Percentiles rank a stretch among this genome's conserved stretches.
Conservation (phyloP, 1,140 invertebrate genomes). For the Drosophila simulans region DNA sequence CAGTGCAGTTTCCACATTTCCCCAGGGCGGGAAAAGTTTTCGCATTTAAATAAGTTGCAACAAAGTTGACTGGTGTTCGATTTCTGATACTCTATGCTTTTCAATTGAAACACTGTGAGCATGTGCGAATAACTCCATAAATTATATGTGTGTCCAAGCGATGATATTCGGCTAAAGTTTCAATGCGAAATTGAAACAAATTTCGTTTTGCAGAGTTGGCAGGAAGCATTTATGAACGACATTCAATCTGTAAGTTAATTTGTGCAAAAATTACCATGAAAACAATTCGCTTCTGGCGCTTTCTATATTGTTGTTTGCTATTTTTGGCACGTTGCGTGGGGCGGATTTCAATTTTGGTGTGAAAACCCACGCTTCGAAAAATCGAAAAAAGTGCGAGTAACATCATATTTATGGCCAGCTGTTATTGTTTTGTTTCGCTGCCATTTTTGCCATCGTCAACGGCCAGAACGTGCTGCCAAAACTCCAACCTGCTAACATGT, state of each 20-base stretch:
- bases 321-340: conserved; percentile 33
- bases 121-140: conserved; percentile 20
- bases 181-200: conserved; percentile 8
- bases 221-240: conserved; percentile 5
- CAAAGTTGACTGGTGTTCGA: conserved; percentile 66
- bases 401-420: conserved; percentile 34
- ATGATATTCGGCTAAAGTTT: conserved; percentile 11
- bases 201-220: conserved; percentile 2
- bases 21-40: conserved; percentile 34
- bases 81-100: conserved; percentile 36
- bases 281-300: not conserved
- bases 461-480: conserved; percentile 2
- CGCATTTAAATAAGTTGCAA: conserved; percentile 69
- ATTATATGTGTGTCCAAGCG: conserved; percentile 13
- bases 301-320: conserved; percentile 23
- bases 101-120: conserved; percentile 5
- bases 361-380: conserved; percentile 22
- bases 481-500: conserved; percentile 54
- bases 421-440: conserved; percentile 30
- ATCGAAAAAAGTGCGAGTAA: conserved; percentile 7
- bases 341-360: conserved; percentile 24
- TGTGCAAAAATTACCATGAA: conserved; percentile 7
- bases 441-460: conserved; percentile 29
- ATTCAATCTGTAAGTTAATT: conserved; percentile 14
- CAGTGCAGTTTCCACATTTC: not conserved